Base-by-base conservation (phyloP, 1,140 invertebrate species). In the Leptinotarsa lineolata region DNA sequence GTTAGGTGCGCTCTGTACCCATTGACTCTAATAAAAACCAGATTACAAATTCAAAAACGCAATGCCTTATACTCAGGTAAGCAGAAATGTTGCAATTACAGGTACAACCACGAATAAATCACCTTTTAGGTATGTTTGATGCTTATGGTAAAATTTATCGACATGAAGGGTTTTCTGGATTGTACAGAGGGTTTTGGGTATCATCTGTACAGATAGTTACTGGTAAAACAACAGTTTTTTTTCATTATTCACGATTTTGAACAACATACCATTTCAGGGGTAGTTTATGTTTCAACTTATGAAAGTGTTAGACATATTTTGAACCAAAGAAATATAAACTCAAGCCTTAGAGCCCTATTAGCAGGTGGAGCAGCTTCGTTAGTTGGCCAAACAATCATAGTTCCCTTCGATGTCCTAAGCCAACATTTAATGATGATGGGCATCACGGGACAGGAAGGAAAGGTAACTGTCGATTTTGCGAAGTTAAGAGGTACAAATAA, bases 351-450 rank as follows among this genome's bases (percentile, higher is more conserved):
- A 86, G 91, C 92, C 16, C 85, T 95, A 44, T 88, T 95, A 71
- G 94, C 91, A 22, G 97, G 97, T 21, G 95, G 92, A 6, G 91
- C 91, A 81, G 97, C 97, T 1, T 98, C 96, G 6, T 82, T 97
- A 18, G 94, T 98, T 46, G 94, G 95, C 2, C 97, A 99, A 86
- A 97, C 96, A 1, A 93, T 98, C 70, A 94, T 98, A 78, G 96
- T 98, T 64, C 97, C 97, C 20, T 96, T 99, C 84, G 97, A 99
- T 86, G 92, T 99, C 44, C 88, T 99, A 44, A 97, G 96, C 81
- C 97, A 99, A 81, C 97, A 99, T 85, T 89, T 98, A 66, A 99
- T 99, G 96, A 92, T 99, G 77, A 87, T 98, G 21, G 95, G 95
- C 1, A 87, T 80, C 15, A 75, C 77, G 46, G 68, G 24, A 15